Evolutionary conservation across 1,140 invertebrate genomes (phyloP).

Genomic region (Diabrotica undecimpunctata): DNA sequence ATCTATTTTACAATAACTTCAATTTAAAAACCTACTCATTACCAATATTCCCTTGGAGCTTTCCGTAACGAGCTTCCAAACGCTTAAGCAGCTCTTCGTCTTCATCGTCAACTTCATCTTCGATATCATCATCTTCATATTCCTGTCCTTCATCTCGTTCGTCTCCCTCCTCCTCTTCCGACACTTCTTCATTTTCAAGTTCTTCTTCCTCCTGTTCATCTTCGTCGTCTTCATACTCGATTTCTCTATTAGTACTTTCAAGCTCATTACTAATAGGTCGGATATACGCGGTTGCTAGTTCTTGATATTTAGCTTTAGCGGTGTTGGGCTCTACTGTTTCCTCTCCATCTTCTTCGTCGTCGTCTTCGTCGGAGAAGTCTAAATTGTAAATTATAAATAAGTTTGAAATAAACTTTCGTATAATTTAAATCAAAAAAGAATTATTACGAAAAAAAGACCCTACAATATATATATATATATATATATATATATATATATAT

Average conservation of each 20-base stretch:
- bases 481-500: neutral
- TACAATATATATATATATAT: conserved; percentile 3
- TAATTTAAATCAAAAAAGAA: too few relatives aligned
- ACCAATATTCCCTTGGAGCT: neutral
- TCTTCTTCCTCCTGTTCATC: neutral
- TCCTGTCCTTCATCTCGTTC: neutral
- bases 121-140: neutral
- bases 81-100: neutral
- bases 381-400: neutral
- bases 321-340: neutral
- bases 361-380: neutral
- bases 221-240: neutral
- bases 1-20: too few relatives aligned
- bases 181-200: neutral
- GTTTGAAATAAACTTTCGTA: neutral
- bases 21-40: neutral
- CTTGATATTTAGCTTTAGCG: neutral
- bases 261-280: neutral
- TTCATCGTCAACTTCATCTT: neutral
- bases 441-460: too few relatives aligned
- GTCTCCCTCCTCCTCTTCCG: neutral
- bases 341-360: neutral
- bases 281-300: neutral
- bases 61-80: neutral
- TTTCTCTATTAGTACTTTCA: neutral